These are phyloP conservation scores for Megastigmus dorsalis DNA, from an alignment of 2,888 invertebrate species.

Conservation along the genomic window DNA sequence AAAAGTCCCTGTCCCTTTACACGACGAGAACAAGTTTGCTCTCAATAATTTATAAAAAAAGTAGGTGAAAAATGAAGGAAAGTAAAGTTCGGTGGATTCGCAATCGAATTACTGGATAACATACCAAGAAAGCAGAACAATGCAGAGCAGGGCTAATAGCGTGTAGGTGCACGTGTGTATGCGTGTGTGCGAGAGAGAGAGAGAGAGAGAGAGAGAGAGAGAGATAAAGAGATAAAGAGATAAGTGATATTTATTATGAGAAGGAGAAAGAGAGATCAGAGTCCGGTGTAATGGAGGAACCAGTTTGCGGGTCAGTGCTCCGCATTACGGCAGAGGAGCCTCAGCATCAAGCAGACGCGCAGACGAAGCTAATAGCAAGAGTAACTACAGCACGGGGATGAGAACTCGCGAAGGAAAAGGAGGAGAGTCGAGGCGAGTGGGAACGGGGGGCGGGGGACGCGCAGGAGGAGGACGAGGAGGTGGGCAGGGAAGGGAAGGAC, in stretches of 20 bases:
- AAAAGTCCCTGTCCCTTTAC: too few species aligned
- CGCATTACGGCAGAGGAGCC: slow-evolving; percentile 63
- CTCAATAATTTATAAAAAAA: too few species aligned
- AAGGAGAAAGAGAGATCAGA: slow-evolving; percentile 60
- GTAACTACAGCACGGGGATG: slow-evolving; percentile 58
- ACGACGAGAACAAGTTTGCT: too few species aligned
- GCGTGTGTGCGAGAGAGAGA: too few species aligned
- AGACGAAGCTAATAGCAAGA: slow-evolving; percentile 55
- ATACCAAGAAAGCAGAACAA: too few species aligned
- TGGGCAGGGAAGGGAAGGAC: neutral
- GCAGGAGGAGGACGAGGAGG: slow-evolving; percentile 15
- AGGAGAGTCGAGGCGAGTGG: slow-evolving; percentile 17
- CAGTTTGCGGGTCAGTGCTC: slow-evolving; percentile 71
- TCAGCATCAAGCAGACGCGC: slow-evolving; percentile 58
- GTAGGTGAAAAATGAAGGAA: too few species aligned
- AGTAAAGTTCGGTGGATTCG: too few species aligned
- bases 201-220: slow-evolving; percentile 14
- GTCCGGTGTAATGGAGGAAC: slow-evolving; percentile 64
- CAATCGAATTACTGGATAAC: too few species aligned
- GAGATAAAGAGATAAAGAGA: slow-evolving; percentile 14
- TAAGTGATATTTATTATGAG: slow-evolving; percentile 4
- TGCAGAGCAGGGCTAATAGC: too few species aligned
- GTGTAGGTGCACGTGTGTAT: too few species aligned
- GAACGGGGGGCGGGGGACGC: slow-evolving; percentile 14
- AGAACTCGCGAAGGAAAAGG: slow-evolving; percentile 48